Percentiles rank a stretch among this genome's conserved stretches.
Evolutionary conservation across 1,140 invertebrate genomes (phyloP).

Genomic region (Drosophila carrolli): DNA sequence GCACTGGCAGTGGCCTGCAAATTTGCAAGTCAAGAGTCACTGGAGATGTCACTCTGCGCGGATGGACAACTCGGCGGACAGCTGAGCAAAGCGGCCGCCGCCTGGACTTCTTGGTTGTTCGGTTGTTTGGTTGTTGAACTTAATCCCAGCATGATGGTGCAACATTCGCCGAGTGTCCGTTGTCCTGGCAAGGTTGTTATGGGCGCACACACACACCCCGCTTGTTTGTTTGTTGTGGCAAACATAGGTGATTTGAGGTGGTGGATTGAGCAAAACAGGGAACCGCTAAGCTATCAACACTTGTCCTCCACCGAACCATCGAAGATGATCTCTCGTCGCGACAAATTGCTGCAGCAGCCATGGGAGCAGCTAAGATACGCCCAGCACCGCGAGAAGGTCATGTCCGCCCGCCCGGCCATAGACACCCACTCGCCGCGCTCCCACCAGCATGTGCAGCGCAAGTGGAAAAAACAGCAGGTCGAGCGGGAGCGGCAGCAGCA

Average conservation of each 20-base stretch:
- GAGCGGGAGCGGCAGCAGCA: slow-evolving; percentile 86
- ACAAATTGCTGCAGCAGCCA: slow-evolving; percentile 85
- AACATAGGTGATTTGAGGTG: slow-evolving; percentile 44
- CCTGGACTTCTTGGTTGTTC: slow-evolving; percentile 7
- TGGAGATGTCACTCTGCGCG: slow-evolving; percentile 72
- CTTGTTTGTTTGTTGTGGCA: slow-evolving; percentile 63
- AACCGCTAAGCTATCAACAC: slow-evolving; percentile 20
- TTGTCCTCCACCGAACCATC: slow-evolving; percentile 18
- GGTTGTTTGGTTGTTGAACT: slow-evolving; percentile 56
- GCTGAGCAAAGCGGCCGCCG: slow-evolving; percentile 75
- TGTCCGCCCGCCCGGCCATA: slow-evolving; percentile 86
- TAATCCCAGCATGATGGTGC: slow-evolving; percentile 79
- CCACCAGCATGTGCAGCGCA: slow-evolving; percentile 85
- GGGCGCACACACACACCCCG: slow-evolving; percentile 51
- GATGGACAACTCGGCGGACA: slow-evolving; percentile 76
- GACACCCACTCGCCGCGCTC: slow-evolving; percentile 85
- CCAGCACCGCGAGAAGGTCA: slow-evolving; percentile 85
- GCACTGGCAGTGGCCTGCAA: slow-evolving; percentile 55
- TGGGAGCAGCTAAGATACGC: slow-evolving; percentile 85
- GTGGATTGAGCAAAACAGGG: neutral
- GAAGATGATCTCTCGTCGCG: slow-evolving; percentile 85
- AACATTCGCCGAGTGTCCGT: slow-evolving; percentile 71
- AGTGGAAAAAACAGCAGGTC: slow-evolving; percentile 86
- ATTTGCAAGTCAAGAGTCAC: slow-evolving; percentile 78
- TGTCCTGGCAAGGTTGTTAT: slow-evolving; percentile 82